Base-by-base conservation (phyloP, 2,797 vertebrate genomes). In the Tamandua tetradactyla region DNA sequence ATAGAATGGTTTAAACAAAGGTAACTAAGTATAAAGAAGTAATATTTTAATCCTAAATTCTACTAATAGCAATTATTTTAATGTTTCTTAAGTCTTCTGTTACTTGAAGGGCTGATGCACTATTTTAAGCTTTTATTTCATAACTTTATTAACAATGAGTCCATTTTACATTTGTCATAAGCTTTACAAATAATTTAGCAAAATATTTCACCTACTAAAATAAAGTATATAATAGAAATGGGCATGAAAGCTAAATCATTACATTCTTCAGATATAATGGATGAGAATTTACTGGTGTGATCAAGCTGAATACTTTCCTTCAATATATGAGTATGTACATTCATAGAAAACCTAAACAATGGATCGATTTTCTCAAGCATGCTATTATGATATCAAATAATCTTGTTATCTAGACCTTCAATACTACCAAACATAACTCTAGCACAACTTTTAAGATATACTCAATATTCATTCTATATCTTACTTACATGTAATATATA, bases 131-230 rank as follows among this genome's bases (percentile, higher is more conserved):
- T 95, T 91, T 95, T 72, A 76, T 84, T 89, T 93, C 30, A 89
- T 85, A 89, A 59, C n/a, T 87, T 95, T 94, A 92, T 87, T 89
- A 94, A 89, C 93, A 95, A 92, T 66, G 52, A 75, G 90, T 93
- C 25, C 23, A 89, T 89, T 94, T 95, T 89, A 37, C 35, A 84
- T 87, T 93, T 90, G 25, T 37, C 80, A 57, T 75, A 23, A 55
- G 12, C 12, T 93, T 96, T 84, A 87, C 87, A 92, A 84, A 93
- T 94, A 96, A 94, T 83, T 82, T 91, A 91, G 95, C 88, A 92
- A 95, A 96, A 84, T 88, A 11, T 76, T 47, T 93, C 22, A 74
- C 61, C 25, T 89, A 76, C 84, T 93, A 78, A 94, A 94, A 96
- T 71, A 64, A 94, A 93, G 5, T 55, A 37, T 55, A 12, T 80